Percentiles rank a stretch among this genome's conserved stretches.
phyloP scores from a whole-genome alignment of 1,140 invertebrate species.

The Bombus confusus region DNA sequence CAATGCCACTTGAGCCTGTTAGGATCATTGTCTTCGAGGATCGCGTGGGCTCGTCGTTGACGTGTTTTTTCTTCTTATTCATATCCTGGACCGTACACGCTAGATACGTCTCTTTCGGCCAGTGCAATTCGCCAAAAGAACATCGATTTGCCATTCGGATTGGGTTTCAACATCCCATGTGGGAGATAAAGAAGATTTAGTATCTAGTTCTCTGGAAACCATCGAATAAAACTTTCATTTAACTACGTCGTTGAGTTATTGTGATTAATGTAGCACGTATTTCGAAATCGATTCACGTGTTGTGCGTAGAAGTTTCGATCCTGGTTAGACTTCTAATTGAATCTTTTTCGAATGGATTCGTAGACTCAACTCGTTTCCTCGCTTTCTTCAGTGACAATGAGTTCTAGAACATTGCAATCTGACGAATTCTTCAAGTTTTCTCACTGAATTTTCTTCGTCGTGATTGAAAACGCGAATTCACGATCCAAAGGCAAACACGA shows the following conservation, averaged over 20 bases:
- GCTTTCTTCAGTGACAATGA: neutral
- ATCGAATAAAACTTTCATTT: neutral
- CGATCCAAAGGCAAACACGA: neutral
- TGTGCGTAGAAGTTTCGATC: neutral
- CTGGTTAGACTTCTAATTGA: neutral
- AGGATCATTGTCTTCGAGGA: conserved; percentile 24
- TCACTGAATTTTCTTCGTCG: too few species aligned
- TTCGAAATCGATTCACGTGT: neutral
- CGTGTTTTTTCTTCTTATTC: conserved; percentile 5
- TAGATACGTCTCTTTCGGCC: neutral
- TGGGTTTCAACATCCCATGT: too few species aligned
- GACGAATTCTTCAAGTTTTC: neutral
- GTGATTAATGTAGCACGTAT: neutral
- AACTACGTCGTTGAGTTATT: neutral
- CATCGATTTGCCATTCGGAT: neutral
- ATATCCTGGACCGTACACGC: neutral
- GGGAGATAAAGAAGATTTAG: neutral
- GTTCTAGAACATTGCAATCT: neutral
- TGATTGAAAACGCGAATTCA: neutral
- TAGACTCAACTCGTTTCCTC: too few species aligned
- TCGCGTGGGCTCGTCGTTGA: neutral
- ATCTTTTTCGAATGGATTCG: neutral
- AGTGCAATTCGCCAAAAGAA: neutral
- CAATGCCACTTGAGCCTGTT: conserved; percentile 11
- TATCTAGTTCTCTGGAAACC: neutral